A percentile compares a stretch with the other conserved stretches of the same genome.
These are phyloP conservation scores for Notothenia rossii DNA, from an alignment of 2,113 vertebrate species.

Conservation along the genomic window DNA sequence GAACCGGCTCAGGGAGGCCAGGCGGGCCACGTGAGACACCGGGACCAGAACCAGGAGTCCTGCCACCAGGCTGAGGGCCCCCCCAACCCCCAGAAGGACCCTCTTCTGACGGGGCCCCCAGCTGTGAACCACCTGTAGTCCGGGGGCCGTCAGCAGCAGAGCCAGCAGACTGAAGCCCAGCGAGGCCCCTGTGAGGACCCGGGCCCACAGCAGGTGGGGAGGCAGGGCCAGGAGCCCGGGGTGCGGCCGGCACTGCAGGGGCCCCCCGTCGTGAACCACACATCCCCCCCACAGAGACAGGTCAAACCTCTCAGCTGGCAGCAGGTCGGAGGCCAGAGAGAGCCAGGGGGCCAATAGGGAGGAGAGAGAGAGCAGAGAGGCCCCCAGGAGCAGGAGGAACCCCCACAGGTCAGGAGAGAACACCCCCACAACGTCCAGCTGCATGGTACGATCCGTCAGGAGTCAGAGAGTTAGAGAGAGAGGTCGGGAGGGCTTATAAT, in stretches of 20 bases:
- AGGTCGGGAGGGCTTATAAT: too few relatives aligned
- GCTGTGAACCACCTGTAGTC: constrained; percentile 68
- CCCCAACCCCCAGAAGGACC: constrained; percentile 59
- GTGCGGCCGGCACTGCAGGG: constrained; percentile 67
- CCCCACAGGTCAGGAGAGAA: constrained; percentile 69
- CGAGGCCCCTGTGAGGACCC: constrained; percentile 67
- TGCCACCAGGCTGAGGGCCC: constrained; percentile 41
- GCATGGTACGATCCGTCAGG: constrained; percentile 52
- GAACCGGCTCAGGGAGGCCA: constrained; percentile 67
- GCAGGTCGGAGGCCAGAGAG: constrained; percentile 74
- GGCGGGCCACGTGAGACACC: constrained; percentile 73
- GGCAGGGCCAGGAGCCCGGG: constrained; percentile 69
- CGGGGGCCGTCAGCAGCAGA: constrained; percentile 71
- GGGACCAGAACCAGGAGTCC: constrained; percentile 73
- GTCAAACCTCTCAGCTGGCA: constrained; percentile 72
- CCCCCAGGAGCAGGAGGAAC: constrained; percentile 59
- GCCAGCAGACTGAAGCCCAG: constrained; percentile 60
- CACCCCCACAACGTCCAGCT: constrained; percentile 3
- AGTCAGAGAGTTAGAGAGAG: too few relatives aligned
- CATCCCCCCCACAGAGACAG: constrained; percentile 83
- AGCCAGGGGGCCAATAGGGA: constrained; percentile 80
- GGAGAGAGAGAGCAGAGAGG: constrained; percentile 77
- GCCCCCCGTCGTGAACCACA: constrained; percentile 72
- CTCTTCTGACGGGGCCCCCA: constrained; percentile 67
- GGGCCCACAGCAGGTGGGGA: constrained; percentile 63